Evolutionary conservation across 92 coral and sea anemone genomes (phyloP), one percentile per base, ranked within the genome.

Genomic region (Galaxea fascicularis): DNA sequence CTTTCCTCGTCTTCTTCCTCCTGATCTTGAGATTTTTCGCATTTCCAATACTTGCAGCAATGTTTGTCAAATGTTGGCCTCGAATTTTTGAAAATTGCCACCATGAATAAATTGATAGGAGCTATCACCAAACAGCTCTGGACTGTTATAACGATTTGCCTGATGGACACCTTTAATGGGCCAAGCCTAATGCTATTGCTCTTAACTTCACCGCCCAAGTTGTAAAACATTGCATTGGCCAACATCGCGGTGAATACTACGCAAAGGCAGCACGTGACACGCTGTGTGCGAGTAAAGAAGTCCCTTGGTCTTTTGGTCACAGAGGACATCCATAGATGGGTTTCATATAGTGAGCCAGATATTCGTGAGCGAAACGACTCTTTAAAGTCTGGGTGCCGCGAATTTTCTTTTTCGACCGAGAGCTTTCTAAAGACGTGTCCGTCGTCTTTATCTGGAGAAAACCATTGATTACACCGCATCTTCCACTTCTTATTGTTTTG

Each of bases 221-320:
- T 89, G 31, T 92, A 94, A 69, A 89, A 94, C 98, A 94, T 90
- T 56, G 98, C 98, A 71, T 94, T 91, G 10, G 88, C 95, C 59
- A 94, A 57, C 98, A 94, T 94, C 18, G 88, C 91, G 0, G 92
- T 79, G 79, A 94, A 72, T 25, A 94, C 58, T 8, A 94, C 65
- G 24, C 87, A 78, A 68, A 94, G 49, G 73, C 98, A 94, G 51
- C 98, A 94, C 5, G 98, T 94, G 14, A 93, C 90, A 22, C 98
- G 79, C 44, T 94, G 98, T 4, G 82, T 87, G n/a, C 98, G 94
- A 0, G 98, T 92, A 60, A 92, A 94, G 15, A 71, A 83, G 64
- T 79, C 85, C 69, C 69, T 73, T 4, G 95, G 93, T 0, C 92
- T 89, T 71, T 94, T 94, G 59, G 93, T 89, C 22, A 92, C 51